Evolutionary conservation across 1,140 invertebrate species (phyloP).

Genomic region (Diabrotica undecimpunctata): DNA sequence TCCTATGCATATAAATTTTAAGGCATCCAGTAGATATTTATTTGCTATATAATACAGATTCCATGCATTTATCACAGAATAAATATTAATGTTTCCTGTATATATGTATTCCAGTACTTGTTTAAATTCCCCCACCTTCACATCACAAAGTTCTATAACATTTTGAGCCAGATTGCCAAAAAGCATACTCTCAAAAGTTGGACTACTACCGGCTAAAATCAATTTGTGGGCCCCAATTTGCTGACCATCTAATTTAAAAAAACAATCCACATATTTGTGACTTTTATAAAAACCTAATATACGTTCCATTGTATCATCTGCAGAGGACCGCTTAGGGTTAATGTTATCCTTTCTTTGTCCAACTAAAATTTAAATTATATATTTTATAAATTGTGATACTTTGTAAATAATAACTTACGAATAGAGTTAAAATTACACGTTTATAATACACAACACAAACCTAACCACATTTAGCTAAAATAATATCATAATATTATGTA

Average conservation of each 20-base stretch:
- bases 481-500: no score
- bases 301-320: slow-evolving; percentile 18
- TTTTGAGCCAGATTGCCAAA: slow-evolving; percentile 58
- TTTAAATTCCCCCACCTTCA: slow-evolving; percentile 50
- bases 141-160: slow-evolving; percentile 52
- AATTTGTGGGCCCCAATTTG: slow-evolving; percentile 63
- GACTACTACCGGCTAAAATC: slow-evolving; percentile 64
- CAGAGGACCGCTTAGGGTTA: slow-evolving; percentile 12
- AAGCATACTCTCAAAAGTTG: slow-evolving; percentile 75
- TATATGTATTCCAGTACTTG: slow-evolving; percentile 55
- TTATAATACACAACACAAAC: not conserved
- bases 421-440: not conserved
- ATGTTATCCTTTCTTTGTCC: slow-evolving; percentile 18
- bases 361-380: slow-evolving; percentile 8
- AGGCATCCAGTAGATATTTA: slow-evolving; percentile 55
- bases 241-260: slow-evolving; percentile 50
- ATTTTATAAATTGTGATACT: not conserved
- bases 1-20: slow-evolving; percentile 50
- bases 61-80: slow-evolving; percentile 53
- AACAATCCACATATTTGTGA: slow-evolving; percentile 48
- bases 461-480: no score
- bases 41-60: slow-evolving; percentile 54
- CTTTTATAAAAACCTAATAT: slow-evolving; percentile 25
- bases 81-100: slow-evolving; percentile 51
- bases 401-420: not conserved